These are phyloP conservation scores for Sterrhoptilus dennistouni DNA, from an alignment of 2,113 vertebrate species.

Conservation along the genomic window DNA sequence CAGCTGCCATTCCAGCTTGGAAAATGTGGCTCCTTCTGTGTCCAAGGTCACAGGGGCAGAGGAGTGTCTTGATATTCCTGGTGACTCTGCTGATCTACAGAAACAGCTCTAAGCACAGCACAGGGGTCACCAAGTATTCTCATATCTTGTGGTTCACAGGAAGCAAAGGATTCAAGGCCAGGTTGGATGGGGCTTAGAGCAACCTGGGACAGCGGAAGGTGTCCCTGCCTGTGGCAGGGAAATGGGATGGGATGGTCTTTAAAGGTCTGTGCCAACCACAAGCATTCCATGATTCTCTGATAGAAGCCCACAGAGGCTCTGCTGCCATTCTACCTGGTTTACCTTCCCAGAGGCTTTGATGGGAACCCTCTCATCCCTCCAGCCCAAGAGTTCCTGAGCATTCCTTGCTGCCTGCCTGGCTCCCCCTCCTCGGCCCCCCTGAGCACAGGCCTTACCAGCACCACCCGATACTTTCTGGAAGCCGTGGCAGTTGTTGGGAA, in stretches of 20 bases:
- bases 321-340: too few relatives aligned
- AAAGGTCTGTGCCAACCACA: background rate
- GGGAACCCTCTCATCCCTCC: background rate
- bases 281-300: background rate
- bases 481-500: background rate
- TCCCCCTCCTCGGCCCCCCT: background rate
- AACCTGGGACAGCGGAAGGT: too few relatives aligned
- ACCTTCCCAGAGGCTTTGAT: background rate
- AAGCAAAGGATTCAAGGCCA: background rate
- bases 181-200: background rate
- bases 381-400: background rate
- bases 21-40: fast-evolving
- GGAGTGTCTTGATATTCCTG: background rate
- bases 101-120: background rate
- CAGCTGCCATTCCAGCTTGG: background rate
- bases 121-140: background rate
- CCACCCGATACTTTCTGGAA: constrained; percentile 29
- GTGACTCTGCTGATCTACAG: background rate
- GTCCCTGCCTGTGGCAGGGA: background rate
- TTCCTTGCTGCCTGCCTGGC: background rate
- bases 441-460: background rate
- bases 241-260: background rate
- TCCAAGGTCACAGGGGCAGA: background rate
- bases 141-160: background rate
- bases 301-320: background rate